Conservation (phyloP, 2,888 invertebrate genomes). For the Tipula unca region DNA sequence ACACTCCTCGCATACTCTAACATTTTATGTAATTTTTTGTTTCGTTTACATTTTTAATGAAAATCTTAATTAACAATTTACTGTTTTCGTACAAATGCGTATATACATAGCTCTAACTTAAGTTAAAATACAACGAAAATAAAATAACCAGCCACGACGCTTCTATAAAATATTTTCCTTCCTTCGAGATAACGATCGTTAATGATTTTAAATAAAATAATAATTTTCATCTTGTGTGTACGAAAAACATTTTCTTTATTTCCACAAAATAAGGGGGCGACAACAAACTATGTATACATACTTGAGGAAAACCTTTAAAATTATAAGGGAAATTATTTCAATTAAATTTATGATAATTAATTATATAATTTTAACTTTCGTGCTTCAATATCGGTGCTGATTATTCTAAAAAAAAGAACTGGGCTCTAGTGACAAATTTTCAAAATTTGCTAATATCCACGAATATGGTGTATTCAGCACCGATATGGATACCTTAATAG, state of each 20-base stretch:
- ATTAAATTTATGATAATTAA: neutral
- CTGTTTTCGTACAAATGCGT: neutral
- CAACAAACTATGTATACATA: neutral
- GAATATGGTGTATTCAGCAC: too few relatives aligned
- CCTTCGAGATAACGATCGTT: neutral
- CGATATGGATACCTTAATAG: too few relatives aligned
- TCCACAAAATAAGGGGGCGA: neutral
- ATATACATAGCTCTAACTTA: too few relatives aligned
- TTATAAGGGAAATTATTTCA: neutral
- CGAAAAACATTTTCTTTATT: neutral
- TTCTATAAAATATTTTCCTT: neutral
- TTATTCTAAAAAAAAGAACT: too few relatives aligned
- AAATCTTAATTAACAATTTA: neutral
- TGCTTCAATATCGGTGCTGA: too few relatives aligned
- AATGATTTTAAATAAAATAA: neutral
- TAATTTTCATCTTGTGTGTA: neutral
- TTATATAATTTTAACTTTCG: neutral
- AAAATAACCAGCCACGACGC: neutral
- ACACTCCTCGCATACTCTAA: neutral
- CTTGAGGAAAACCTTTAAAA: neutral
- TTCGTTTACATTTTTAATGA: neutral
- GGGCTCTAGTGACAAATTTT: too few relatives aligned
- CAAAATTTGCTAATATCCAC: too few relatives aligned
- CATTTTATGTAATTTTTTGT: neutral
- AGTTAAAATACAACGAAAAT: neutral